These are phyloP conservation scores for Mythimna impura DNA, from an alignment of 2,888 invertebrate species.

Conservation along the genomic window DNA sequence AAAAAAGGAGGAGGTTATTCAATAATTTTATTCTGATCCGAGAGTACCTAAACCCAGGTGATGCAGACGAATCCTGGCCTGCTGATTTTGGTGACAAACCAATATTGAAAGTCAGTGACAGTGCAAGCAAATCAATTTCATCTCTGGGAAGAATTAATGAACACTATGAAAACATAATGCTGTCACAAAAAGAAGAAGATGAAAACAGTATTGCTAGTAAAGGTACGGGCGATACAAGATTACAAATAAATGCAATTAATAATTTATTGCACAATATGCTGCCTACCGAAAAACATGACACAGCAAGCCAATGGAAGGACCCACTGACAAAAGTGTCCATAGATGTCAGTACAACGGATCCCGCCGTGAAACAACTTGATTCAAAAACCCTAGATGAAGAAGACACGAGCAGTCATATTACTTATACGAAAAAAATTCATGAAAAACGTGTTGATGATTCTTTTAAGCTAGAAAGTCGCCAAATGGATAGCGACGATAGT, in stretches of 20 bases:
- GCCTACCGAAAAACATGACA: constrained; percentile 6
- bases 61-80: constrained; percentile 84
- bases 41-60: constrained; percentile 66
- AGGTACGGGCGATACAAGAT: background rate
- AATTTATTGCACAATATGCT: background rate
- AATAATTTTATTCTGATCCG: constrained; percentile 5
- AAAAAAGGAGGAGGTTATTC: too few relatives aligned
- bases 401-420: background rate
- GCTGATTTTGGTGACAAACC: constrained; percentile 62
- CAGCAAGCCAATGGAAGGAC: constrained; percentile 15
- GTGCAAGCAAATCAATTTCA: constrained; percentile 78
- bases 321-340: background rate
- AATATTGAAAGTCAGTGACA: constrained; percentile 74
- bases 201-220: constrained; percentile 15
- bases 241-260: background rate
- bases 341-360: background rate
- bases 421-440: background rate
- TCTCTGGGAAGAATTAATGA: constrained; percentile 82
- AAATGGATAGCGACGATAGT: background rate
- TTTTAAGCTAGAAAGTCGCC: background rate
- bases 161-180: constrained; percentile 71
- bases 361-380: background rate
- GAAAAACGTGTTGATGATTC: background rate
- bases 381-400: constrained; percentile 7
- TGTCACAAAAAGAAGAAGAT: constrained; percentile 32